Evolutionary conservation across 1,140 invertebrate species (phyloP).

Genomic region (Drosophila neocordata): DNA sequence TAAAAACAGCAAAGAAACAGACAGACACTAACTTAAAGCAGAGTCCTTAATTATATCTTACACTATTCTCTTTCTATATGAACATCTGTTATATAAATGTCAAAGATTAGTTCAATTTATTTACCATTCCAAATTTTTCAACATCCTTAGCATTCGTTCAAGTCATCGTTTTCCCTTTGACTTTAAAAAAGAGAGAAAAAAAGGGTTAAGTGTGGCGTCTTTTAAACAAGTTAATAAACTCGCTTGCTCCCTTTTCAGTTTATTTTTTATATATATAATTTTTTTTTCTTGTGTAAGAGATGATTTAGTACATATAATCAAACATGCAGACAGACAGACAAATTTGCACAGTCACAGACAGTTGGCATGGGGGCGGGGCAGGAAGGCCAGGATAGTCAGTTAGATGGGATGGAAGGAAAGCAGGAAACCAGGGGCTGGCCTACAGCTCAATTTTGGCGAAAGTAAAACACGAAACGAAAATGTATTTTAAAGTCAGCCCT

Average conservation of each 20-base stretch:
- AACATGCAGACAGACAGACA: conserved; percentile 73
- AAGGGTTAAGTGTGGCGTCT: conserved; percentile 61
- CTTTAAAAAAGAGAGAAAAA: conserved; percentile 11
- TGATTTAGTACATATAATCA: conserved; percentile 75
- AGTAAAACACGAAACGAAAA: conserved; percentile 46
- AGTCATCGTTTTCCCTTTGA: not conserved
- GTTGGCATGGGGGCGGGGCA: conserved; percentile 11
- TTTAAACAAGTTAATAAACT: conserved; percentile 79
- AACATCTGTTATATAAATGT: too few relatives aligned
- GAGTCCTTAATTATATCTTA: too few relatives aligned
- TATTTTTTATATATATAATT: not conserved
- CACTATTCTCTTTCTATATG: too few relatives aligned
- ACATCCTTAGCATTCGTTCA: not conserved
- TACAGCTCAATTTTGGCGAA: conserved; percentile 75
- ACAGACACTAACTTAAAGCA: too few relatives aligned
- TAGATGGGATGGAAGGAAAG: too few relatives aligned
- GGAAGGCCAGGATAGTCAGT: not conserved
- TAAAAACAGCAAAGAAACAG: too few relatives aligned
- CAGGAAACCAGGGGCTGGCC: conserved; percentile 17
- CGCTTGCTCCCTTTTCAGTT: conserved; percentile 14
- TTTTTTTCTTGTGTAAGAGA: conserved; percentile 29
- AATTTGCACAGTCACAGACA: conserved; percentile 76
- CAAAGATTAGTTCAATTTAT: not conserved
- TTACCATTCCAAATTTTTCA: not conserved
- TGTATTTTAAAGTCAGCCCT: conserved; percentile 73